A percentile compares a stretch with the other conserved stretches of the same genome.
phyloP scores from a whole-genome alignment of 2,113 vertebrate species.

The Labeo catla region DNA sequence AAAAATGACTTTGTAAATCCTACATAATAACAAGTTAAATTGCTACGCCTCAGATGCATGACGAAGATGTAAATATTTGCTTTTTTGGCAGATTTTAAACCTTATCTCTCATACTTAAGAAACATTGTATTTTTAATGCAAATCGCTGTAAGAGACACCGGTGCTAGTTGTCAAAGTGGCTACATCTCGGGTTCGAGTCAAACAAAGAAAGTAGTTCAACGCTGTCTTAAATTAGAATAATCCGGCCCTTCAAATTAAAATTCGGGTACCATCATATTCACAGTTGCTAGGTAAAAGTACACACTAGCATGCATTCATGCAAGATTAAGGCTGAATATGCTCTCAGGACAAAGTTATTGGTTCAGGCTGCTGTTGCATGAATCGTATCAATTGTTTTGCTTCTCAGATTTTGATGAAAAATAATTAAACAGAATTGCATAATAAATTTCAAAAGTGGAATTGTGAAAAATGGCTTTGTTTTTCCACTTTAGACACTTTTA shows the following conservation, averaged over 20 bases:
- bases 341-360: background rate
- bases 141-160: background rate
- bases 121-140: slow-evolving; percentile 11
- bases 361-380: background rate
- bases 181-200: background rate
- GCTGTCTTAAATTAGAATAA: background rate
- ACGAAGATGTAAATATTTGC: slow-evolving; percentile 22
- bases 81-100: slow-evolving; percentile 22
- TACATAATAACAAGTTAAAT: slow-evolving; percentile 8
- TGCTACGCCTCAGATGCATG: background rate
- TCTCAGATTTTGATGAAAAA: background rate
- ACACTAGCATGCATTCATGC: background rate
- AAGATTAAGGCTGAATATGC: background rate
- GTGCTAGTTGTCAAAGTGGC: background rate
- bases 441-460: background rate
- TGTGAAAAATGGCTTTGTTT: background rate
- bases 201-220: background rate
- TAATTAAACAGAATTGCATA: background rate
- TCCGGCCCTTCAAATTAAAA: background rate
- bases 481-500: background rate
- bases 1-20: slow-evolving; percentile 18
- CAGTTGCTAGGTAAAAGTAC: background rate
- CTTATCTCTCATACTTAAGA: background rate
- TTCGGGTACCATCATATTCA: background rate
- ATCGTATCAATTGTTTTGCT: background rate